Evolutionary conservation across 2,888 invertebrate genomes (phyloP), one percentile per base, ranked within the genome.

Genomic region (Campopleginae sp.): DNA sequence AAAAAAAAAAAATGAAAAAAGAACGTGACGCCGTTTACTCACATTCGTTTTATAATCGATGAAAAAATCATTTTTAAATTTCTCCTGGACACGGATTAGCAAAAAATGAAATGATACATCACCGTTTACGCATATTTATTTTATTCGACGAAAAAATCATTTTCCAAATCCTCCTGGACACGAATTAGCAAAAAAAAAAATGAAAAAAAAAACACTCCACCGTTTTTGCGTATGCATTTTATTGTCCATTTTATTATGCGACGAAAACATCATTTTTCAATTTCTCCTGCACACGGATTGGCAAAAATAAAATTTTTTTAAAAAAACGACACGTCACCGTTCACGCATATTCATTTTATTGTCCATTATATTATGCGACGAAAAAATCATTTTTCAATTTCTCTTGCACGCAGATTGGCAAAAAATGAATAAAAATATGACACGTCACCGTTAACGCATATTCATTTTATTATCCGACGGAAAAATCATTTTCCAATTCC

Each of bases 301-400:
- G 27, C 14, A 14, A 14, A 14, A 27, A 27, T 27, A 58, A 27
- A n/a, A n/a, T n/a, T n/a, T n/a, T n/a, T n/a, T n/a, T n/a, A 4
- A 27, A 38, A 65, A n/a, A 2, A 70, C 44, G 33, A 23, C 6
- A 4, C 1, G 10, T 19, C 19, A 42, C 8, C 3, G 63, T 63
- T 76, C 68, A 54, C 54, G 54, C 51, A 33, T 77, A 19, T 70
- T 71, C 61, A 71, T 61, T 80, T 46, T 46, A 44, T 75, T 38
- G 27, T 46, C n/a, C n/a, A n/a, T n/a, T n/a, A n/a, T n/a, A n/a
- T 38, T 38, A 38, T 3, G 6, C 61, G 27, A 65, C 27, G 31
- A 23, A 42, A 72, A 46, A 68, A 82, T 1, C 17, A 38, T 19
- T 44, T n/a, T 58, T 66, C 17, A 19, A 7, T 65, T 19, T n/a